These are phyloP conservation scores for Porites lutea DNA, from an alignment of 64 coral and sea anemone species.

Conservation along the genomic window DNA sequence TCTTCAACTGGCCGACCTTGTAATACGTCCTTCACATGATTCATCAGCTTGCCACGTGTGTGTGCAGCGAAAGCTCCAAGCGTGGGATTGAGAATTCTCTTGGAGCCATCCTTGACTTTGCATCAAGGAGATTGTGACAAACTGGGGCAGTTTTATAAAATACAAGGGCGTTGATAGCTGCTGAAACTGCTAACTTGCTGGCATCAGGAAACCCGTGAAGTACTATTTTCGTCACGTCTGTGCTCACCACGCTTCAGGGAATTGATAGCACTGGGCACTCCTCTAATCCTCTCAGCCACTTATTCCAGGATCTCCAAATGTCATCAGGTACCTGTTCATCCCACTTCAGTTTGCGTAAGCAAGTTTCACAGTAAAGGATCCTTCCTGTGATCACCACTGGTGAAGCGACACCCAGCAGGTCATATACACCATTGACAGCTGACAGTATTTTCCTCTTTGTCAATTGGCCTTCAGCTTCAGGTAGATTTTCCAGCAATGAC, in stretches of 20 bases:
- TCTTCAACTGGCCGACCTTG: conserved; percentile 51
- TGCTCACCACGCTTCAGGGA: conserved; percentile 58
- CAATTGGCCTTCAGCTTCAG: not conserved
- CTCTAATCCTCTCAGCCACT: conserved; percentile 59
- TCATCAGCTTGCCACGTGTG: conserved; percentile 55
- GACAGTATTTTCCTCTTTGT: conserved; percentile 87
- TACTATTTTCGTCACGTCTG: conserved; percentile 6
- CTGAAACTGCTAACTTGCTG: conserved; percentile 63
- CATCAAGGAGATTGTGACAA: conserved; percentile 73
- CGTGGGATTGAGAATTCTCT: conserved; percentile 62
- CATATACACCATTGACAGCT: conserved; percentile 63
- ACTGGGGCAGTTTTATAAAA: conserved; percentile 44
- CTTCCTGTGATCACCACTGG: conserved; percentile 68
- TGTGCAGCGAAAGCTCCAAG: conserved; percentile 82
- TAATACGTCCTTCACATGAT: conserved; percentile 68
- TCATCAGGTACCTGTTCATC: conserved; percentile 70
- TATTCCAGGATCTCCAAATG: conserved; percentile 37
- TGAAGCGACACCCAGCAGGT: conserved; percentile 58
- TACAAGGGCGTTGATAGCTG: conserved; percentile 37
- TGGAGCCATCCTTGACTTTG: conserved; percentile 79
- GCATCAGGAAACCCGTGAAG: conserved; percentile 86
- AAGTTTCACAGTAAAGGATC: conserved; percentile 68
- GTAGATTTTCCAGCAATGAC: conserved; percentile 43
- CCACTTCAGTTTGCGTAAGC: conserved; percentile 63
- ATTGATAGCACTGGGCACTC: conserved; percentile 46